A percentile compares a stretch with the other conserved stretches of the same genome.
These are phyloP conservation scores for Balaeniceps rex DNA, from an alignment of 2,113 vertebrate genomes.

Conservation along the genomic window DNA sequence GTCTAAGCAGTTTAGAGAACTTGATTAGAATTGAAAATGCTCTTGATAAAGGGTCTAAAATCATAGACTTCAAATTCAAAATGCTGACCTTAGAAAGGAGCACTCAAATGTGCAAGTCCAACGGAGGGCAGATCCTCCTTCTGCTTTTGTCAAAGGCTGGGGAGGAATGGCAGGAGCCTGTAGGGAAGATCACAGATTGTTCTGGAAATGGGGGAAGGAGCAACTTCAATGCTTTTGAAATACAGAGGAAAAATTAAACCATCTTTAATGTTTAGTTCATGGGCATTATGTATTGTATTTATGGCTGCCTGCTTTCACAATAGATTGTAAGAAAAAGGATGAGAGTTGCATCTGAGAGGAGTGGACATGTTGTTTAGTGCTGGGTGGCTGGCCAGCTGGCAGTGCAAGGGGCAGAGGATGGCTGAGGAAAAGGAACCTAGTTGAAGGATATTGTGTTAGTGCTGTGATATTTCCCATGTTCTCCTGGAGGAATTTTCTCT, in stretches of 20 bases:
- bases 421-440: not conserved
- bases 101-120: no score
- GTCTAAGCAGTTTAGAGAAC: not conserved
- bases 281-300: not conserved
- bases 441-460: not conserved
- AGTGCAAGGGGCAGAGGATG: not conserved
- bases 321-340: not conserved
- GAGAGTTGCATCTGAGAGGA: not conserved
- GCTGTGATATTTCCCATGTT: conserved; percentile 42
- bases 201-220: not conserved
- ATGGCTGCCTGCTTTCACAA: not conserved
- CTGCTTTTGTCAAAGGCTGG: not conserved
- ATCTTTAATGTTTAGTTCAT: not conserved
- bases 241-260: not conserved
- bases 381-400: not conserved
- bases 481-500: conserved; percentile 42
- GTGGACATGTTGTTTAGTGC: rapidly evolving
- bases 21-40: not conserved
- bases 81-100: not conserved
- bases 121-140: not conserved
- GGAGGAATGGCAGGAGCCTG: not conserved
- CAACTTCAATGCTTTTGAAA: not conserved
- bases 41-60: not conserved
- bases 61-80: not conserved
- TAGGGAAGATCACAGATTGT: not conserved